Conservation (phyloP, 2,113 vertebrate species). For the rabbit (Oryctolagus cuniculus) region DNA sequence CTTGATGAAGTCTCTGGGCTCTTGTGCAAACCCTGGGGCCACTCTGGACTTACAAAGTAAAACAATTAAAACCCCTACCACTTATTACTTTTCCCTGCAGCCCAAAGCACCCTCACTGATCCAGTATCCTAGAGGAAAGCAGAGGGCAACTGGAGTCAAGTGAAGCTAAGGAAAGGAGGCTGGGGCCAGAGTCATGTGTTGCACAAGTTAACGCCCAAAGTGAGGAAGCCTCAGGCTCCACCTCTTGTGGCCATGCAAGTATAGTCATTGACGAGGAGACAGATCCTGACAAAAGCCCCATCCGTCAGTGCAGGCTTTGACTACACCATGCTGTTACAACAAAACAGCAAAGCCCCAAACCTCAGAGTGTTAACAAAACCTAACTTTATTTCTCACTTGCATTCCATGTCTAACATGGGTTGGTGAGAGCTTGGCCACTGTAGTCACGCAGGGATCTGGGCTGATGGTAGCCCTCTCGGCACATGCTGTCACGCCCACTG, state of each 20-base stretch:
- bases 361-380: not conserved
- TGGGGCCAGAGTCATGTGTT: not conserved
- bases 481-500: not conserved
- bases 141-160: not conserved
- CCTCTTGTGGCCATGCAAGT: conserved; percentile 11
- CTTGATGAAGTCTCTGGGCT: not conserved
- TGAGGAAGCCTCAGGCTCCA: not conserved
- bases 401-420: not conserved
- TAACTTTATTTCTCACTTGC: not conserved
- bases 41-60: not conserved
- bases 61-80: not conserved
- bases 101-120: not conserved
- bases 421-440: not conserved
- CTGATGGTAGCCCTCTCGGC: not conserved
- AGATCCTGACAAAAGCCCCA: not conserved
- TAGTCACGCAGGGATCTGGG: not conserved
- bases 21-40: not conserved
- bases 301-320: not conserved
- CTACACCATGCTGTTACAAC: not conserved
- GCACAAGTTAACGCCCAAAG: not conserved
- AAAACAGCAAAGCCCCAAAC: not conserved
- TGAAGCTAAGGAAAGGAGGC: conserved; percentile 3
- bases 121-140: not conserved
- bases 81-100: not conserved
- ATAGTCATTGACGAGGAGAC: not conserved